phyloP scores from a whole-genome alignment of 2,113 vertebrate species.

The Podarcis raffonei region DNA sequence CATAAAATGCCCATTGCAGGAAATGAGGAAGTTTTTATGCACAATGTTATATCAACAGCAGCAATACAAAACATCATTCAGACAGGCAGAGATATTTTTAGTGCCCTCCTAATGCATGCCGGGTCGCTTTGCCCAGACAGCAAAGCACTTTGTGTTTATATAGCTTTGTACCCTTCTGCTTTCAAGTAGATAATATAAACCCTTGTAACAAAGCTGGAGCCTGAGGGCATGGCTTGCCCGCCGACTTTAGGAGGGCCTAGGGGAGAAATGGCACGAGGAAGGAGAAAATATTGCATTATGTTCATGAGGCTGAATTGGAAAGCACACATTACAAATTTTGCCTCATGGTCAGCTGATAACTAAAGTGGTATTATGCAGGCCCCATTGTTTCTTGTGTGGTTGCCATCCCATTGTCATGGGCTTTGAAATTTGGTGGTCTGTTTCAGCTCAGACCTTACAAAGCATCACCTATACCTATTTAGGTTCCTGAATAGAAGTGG shows the following conservation, averaged over 20 bases:
- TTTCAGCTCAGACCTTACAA: slow-evolving; percentile 22
- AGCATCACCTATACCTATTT: not conserved
- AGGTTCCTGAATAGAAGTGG: slow-evolving; percentile 24
- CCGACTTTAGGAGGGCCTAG: not conserved
- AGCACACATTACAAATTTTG: too few relatives aligned
- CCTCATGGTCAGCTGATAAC: too few relatives aligned
- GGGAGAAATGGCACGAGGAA: not conserved
- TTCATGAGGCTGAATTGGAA: too few relatives aligned
- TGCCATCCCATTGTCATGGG: too few relatives aligned
- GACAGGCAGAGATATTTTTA: slow-evolving; percentile 9
- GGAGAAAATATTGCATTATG: too few relatives aligned
- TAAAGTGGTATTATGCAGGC: too few relatives aligned
- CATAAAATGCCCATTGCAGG: slow-evolving; percentile 4
- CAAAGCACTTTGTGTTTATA: not conserved
- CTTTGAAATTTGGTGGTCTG: not conserved
- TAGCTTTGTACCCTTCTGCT: not conserved
- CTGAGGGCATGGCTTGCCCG: not conserved
- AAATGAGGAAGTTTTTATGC: not conserved
- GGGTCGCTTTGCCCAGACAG: not conserved
- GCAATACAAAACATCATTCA: not conserved
- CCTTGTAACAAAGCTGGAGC: not conserved
- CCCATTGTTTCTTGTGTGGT: too few relatives aligned
- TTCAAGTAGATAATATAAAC: slow-evolving; percentile 24
- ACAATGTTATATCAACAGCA: slow-evolving; percentile 26
- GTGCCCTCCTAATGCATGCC: not conserved